Percentiles rank a stretch among this genome's conserved stretches.
phyloP scores from a whole-genome alignment of 92 coral and sea anemone genomes.

The Bergia sp. region DNA sequence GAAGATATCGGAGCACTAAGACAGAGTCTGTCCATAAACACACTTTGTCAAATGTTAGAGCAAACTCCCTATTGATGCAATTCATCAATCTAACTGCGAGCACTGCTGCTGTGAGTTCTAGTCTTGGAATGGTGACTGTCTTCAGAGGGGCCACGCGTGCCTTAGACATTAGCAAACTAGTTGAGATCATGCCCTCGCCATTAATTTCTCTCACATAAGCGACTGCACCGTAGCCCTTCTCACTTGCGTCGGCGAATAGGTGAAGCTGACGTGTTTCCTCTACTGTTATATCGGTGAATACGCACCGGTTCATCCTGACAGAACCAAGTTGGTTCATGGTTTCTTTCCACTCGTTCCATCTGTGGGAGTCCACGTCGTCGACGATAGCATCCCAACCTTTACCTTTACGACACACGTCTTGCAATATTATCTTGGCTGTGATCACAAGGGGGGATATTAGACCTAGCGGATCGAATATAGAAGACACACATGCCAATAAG shows the following conservation, averaged over 20 bases:
- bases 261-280: too few relatives aligned
- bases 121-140: conserved; percentile 42
- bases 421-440: neutral
- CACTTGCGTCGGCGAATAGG: conserved; percentile 48
- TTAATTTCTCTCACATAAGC: too few relatives aligned
- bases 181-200: too few relatives aligned
- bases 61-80: neutral
- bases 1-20: conserved; percentile 14
- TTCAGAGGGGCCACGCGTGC: conserved; percentile 42
- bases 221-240: too few relatives aligned
- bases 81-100: conserved; percentile 25
- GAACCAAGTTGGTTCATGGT: neutral
- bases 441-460: neutral
- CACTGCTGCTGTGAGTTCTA: conserved; percentile 39
- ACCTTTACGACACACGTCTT: conserved; percentile 21
- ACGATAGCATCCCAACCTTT: conserved; percentile 31
- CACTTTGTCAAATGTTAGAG: too few relatives aligned
- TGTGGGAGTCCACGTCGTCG: neutral
- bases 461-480: conserved; percentile 38
- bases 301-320: neutral
- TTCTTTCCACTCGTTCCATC: conserved; percentile 18
- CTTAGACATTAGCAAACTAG: conserved; percentile 35
- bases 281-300: neutral
- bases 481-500: conserved; percentile 16
- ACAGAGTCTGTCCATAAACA: conserved; percentile 49